These are phyloP conservation scores for Coleophora flavipennella DNA, from an alignment of 2,888 invertebrate genomes.

Conservation along the genomic window DNA sequence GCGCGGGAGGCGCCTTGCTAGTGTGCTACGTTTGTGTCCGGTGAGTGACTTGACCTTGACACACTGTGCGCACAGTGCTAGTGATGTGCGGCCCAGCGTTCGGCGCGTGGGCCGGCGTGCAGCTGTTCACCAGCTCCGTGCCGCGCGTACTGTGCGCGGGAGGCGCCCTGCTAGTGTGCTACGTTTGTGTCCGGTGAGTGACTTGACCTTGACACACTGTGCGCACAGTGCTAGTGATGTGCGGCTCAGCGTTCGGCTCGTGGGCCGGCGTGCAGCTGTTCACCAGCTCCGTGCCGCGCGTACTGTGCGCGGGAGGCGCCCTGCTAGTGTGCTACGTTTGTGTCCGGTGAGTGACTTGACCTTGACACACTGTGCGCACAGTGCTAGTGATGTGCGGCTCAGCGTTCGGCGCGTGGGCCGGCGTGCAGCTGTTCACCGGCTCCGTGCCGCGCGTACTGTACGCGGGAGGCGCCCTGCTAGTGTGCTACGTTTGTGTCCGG, in stretches of 20 bases:
- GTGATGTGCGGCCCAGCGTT: slow-evolving; percentile 84
- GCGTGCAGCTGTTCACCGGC: slow-evolving; percentile 83
- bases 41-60: no score
- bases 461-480: slow-evolving; percentile 84
- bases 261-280: slow-evolving; percentile 83
- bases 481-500: slow-evolving; percentile 89
- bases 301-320: slow-evolving; percentile 87
- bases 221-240: not conserved
- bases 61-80: slow-evolving; percentile 88
- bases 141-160: slow-evolving; percentile 87
- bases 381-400: slow-evolving; percentile 85
- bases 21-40: slow-evolving; percentile 88
- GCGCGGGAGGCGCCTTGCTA: slow-evolving; percentile 84
- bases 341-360: slow-evolving; percentile 76
- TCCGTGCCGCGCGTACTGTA: slow-evolving; percentile 85
- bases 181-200: slow-evolving; percentile 84
- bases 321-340: slow-evolving; percentile 88
- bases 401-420: slow-evolving; percentile 84
- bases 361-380: slow-evolving; percentile 85
- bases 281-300: slow-evolving; percentile 82
- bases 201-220: slow-evolving; percentile 57
- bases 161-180: slow-evolving; percentile 84
- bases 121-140: slow-evolving; percentile 83
- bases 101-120: slow-evolving; percentile 85
- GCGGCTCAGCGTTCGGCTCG: slow-evolving; percentile 71